A percentile compares a stretch with the other conserved stretches of the same genome.
Conservation (phyloP, 53 echinoderm and acorn worm species). For the Luidia sarsii region DNA sequence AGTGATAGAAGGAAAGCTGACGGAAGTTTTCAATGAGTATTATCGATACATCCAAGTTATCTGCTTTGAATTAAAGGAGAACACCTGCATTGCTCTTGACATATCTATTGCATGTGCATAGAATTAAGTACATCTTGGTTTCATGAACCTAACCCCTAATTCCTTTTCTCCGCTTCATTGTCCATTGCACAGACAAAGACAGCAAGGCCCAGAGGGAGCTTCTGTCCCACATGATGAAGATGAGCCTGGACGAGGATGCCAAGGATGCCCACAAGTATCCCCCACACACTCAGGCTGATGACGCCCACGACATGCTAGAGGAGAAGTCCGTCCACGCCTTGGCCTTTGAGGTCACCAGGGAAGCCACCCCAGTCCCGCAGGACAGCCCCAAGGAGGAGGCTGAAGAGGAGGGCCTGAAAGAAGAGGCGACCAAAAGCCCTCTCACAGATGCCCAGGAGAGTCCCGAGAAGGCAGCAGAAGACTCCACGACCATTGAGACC, state of each 20-base stretch:
- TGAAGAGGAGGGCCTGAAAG: conserved; percentile 19
- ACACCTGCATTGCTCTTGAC: too few species aligned
- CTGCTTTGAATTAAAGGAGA: too few species aligned
- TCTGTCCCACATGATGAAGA: conserved; percentile 75
- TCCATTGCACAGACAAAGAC: conserved; percentile 34
- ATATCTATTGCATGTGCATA: too few species aligned
- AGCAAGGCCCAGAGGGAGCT: conserved; percentile 41
- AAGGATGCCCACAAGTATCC: conserved; percentile 80
- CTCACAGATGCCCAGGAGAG: conserved; percentile 14
- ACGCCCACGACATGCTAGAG: conserved; percentile 69
- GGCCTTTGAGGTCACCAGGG: conserved; percentile 48
- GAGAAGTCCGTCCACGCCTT: conserved; percentile 77
- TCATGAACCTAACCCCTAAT: not conserved
- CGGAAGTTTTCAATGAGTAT: too few species aligned
- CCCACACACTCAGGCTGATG: conserved; percentile 83
- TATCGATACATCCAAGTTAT: too few species aligned
- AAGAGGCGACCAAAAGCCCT: conserved; percentile 8
- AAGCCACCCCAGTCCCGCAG: not conserved
- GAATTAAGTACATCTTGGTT: too few species aligned
- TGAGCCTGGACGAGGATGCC: conserved; percentile 78
- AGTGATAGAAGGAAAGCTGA: too few species aligned
- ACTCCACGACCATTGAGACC: too few species aligned
- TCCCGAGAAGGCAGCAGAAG: not conserved
- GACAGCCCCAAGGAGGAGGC: not conserved
- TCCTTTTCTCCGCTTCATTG: not conserved